Conservation (phyloP, 2,888 invertebrate species). For the Portevinia maculata region DNA sequence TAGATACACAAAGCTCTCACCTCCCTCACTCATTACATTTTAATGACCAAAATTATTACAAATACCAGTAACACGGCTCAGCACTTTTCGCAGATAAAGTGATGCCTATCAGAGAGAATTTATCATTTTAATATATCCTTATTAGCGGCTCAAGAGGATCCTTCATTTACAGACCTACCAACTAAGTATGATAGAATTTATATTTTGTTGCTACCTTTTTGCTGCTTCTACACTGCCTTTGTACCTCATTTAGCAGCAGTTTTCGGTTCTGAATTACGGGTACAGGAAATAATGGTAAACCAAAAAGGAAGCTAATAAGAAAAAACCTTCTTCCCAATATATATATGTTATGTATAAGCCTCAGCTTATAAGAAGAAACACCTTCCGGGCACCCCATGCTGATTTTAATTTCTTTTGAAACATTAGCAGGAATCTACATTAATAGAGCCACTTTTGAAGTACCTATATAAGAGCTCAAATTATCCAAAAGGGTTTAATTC, state of each 20-base stretch:
- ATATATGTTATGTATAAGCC: constrained; percentile 3
- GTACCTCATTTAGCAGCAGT: constrained; percentile 46
- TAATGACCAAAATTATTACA: constrained; percentile 47
- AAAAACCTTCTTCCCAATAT: constrained; percentile 28
- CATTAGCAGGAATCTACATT: background rate
- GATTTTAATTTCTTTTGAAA: constrained; percentile 50
- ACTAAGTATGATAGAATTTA: constrained; percentile 13
- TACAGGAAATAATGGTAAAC: constrained; percentile 62
- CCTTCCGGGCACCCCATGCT: constrained; percentile 30
- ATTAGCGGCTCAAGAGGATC: constrained; percentile 52
- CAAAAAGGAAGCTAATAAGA: constrained; percentile 12
- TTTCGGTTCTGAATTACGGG: constrained; percentile 34
- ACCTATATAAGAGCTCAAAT: background rate
- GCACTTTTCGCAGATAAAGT: constrained; percentile 40
- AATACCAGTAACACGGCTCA: constrained; percentile 17
- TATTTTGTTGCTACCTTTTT: background rate
- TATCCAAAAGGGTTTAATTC: constrained; percentile 5
- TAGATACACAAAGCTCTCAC: background rate
- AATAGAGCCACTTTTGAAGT: constrained; percentile 8
- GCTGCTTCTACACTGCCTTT: constrained; percentile 15
- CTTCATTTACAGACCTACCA: constrained; percentile 16
- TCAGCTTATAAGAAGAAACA: background rate
- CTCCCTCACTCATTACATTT: constrained; percentile 24
- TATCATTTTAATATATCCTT: constrained; percentile 64
- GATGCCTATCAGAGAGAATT: constrained; percentile 56